These are phyloP conservation scores for Cacoxenus indagator DNA, from an alignment of 2,888 invertebrate species.

Conservation along the genomic window DNA sequence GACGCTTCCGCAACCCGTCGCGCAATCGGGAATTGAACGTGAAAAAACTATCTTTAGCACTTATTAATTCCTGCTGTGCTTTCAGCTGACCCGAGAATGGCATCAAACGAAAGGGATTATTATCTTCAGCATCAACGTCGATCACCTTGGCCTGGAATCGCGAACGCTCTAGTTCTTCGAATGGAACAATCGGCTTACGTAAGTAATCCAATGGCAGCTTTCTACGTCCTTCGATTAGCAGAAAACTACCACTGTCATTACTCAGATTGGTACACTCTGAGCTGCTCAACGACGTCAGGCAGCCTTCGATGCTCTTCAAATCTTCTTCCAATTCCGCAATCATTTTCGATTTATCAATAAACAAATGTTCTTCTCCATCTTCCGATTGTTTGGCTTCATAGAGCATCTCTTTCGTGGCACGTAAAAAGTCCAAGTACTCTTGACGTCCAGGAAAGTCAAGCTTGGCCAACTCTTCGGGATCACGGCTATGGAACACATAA, in stretches of 20 bases:
- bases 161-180: slow-evolving; percentile 65
- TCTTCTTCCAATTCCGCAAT: slow-evolving; percentile 63
- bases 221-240: slow-evolving; percentile 61
- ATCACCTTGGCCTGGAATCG: slow-evolving; percentile 61
- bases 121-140: slow-evolving; percentile 57
- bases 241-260: slow-evolving; percentile 68
- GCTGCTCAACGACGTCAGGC: slow-evolving; percentile 65
- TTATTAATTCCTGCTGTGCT: slow-evolving; percentile 55
- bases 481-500: slow-evolving; percentile 52
- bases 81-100: slow-evolving; percentile 67
- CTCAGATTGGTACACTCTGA: slow-evolving; percentile 68
- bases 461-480: slow-evolving; percentile 45
- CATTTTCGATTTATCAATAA: slow-evolving; percentile 52
- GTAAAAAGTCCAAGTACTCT: slow-evolving; percentile 58
- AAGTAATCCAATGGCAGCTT: slow-evolving; percentile 68
- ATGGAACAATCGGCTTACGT: slow-evolving; percentile 67
- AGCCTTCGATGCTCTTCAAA: slow-evolving; percentile 66
- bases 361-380: slow-evolving; percentile 45
- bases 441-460: slow-evolving; percentile 60
- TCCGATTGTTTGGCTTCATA: slow-evolving; percentile 46
- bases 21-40: slow-evolving; percentile 65
- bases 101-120: slow-evolving; percentile 61
- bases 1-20: slow-evolving; percentile 61
- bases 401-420: slow-evolving; percentile 53
- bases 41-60: slow-evolving; percentile 64